Base-by-base conservation (phyloP, 2,888 invertebrate genomes). In the Acronicta alni region DNA sequence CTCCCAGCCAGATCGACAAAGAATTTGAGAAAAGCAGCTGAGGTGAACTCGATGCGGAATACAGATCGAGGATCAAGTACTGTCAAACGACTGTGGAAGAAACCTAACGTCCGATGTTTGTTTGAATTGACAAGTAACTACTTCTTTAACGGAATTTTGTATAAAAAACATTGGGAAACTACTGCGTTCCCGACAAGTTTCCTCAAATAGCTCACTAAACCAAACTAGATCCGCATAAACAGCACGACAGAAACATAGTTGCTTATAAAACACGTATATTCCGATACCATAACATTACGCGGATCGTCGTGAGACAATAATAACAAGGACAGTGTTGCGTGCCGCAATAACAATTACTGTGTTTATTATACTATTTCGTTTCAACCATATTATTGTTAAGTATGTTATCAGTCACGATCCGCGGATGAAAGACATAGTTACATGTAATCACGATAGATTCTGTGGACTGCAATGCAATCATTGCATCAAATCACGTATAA, bases 331-430 rank as follows among this genome's bases (percentile, higher is more conserved):
- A 67, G 59, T 56, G 56, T 77, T 63, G 67, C 66, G 58, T 80
- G 69, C 67, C 66, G 49, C 47, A 67, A 80, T 67, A 79, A 80
- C 81, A 80, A 76, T 74, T 72, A 70, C 57, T 59, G 56, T 74
- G 67, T 76, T 72, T 70, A 57, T 70, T 61, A 64, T 74, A 64
- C 58, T 58, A 65, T 61, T 60, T 68, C 46, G 70, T 59, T 65
- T 44, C 54, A 63, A 49, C 47, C 42, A 41, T 57, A 62, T 57
- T 55, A 58, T 46, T 32, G 57, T 48, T 32, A 51, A 49, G 32
- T 39, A 15, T 48, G 7, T 45, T 68, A 69, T 57, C 53, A 44
- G 46, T 60, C 72, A 61, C 66, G 65, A 74, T 60, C 47, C 54
- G 42, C 14, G 26, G 39, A 55, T 61, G 48, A 43, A 52, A 52